Evolutionary conservation across 1,140 invertebrate species (phyloP), one percentile per base, ranked within the genome.

Genomic region (Luehdorfia chinensis): DNA sequence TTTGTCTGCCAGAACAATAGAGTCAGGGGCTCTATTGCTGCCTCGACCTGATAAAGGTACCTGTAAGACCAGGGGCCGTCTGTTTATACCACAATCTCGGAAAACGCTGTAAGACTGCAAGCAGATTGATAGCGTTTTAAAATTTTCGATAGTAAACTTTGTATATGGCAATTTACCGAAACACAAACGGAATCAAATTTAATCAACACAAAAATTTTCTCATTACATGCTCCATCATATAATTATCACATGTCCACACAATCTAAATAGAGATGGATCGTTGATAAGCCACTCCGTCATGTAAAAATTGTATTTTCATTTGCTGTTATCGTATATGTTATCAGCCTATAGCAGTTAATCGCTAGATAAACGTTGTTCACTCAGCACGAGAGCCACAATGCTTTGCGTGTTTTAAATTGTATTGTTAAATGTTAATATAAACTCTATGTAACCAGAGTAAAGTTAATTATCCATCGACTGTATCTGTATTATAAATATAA

Each of bases 281-380:
- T 31, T 15, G 31, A 27, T 45, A 51, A 53, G 30, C 28, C 5
- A 30, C 12, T 46, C 25, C 7, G 46, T 13, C 11, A 30, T 30
- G 27, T 25, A 43, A 30, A 27, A 27, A 19, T 43, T 43, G 27
- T 16, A 18, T 43, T 14, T n/a, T 13, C n/a, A 30, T 43, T 30
- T 16, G 15, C n/a, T 15, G 39, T 43, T 30, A 43, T 43, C 25
- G 12, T 15, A n/a, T n/a, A 7, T 16, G 36, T 39, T 39, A 25
- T 39, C 21, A 19, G 4, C 37, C 15, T 15, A 27, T 15, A 16
- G 14, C 21, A 34, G 48, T 28, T 36, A 50, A 43, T 55, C 37
- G 44, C 47, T 48, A 55, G 51, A 59, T 59, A 50, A 51, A 33
- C 16, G 19, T 16, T 49, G n/a, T 28, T 44, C 16, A 37, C 12